Base-by-base conservation (phyloP, 37 sponge, comb jelly and placozoan genomes). In the Tethya wilhelma region DNA sequence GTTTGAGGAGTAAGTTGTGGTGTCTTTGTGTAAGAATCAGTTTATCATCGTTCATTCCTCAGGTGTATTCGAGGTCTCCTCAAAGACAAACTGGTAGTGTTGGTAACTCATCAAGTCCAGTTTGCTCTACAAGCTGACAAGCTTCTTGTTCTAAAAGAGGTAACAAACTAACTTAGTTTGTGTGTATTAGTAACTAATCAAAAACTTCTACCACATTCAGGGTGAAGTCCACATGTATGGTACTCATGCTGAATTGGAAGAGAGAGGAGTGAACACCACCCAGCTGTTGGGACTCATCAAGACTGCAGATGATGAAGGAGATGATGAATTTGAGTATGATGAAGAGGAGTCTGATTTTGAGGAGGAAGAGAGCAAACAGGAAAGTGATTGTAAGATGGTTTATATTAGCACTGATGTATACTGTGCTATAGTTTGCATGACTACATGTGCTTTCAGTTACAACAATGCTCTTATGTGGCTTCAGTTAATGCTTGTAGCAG, bases 81-180 rank as follows among this genome's bases (percentile, higher is more conserved):
- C 25, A 45, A 36, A 8, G 78, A 90, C 44, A 57, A 56, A 14
- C 37, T 77, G n/a, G 88, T 89, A 17, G 73, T 94, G 19, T 59
- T 94, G 43, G 91, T 94, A 29, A 94, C 94, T 23, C 94, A 94
- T 26, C 94, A 94, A 67, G 57, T 90, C 44, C 94, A 94, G 64
- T 93, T 84, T 73, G 85, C 86, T 11, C 82, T 89, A 55, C 86
- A 78, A 17, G 85, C 90, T 44, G 86, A 88, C 45, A 59, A 77
- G 34, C 73, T 93, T 38, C 93, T 93, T 0, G 91, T 76, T 28
- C 57, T 94, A 17, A 86, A 86, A 44, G 75, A 90, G 44, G 94
- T 94, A 22, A 64, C 78, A 59, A 31, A 4, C 67, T 67, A 30
- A 34, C 34, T 36, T 6, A 23, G 62, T 59, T 12, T 29, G n/a